Base-by-base conservation (phyloP, 2,797 vertebrate genomes). In the Gobio occitaniae region DNA sequence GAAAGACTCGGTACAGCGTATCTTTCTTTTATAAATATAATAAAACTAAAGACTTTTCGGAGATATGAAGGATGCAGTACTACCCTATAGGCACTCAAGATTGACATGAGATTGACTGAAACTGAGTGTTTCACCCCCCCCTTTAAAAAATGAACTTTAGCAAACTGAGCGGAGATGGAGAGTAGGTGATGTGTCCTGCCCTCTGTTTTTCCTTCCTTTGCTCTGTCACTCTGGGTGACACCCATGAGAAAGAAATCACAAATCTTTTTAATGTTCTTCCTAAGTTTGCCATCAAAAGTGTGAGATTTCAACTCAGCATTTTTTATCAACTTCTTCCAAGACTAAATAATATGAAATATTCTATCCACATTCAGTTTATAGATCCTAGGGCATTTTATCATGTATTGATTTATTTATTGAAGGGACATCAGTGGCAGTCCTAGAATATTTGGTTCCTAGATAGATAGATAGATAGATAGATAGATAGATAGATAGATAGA, bases 121-220 rank as follows among this genome's bases (percentile, higher is more conserved):
- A 25, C 25, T 25, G 25, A 25, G 25, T 25, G 25, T 25, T 25
- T 25, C 25, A 25, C 25, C 25, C 25, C 25, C 25, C 25, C 25
- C 25, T 25, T 25, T 25, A 25, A 25, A 25, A 61, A n/a, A 61
- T 61, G 0, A 61, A 61, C n/a, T 25, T n/a, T 59, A 59, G 56
- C 56, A 56, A 77, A 59, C 32, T 77, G 11, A 59, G 11, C 10
- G 36, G 36, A 11, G 4, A 6, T n/a, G 38, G 36, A 59, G 19
- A 19, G 36, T 59, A 32, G 54, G 75, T 77, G 63, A 68, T 38
- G 54, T 54, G 68, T 50, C 63, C 19, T 69, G 63, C 52, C 50
- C 19, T 68, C 29, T 38, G 36, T 59, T 61, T 54, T 25, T 38
- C 17, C 17, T 17, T 71, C 44, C 44, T 71, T 71, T 48, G 21